phyloP scores from a whole-genome alignment of 1,140 invertebrate genomes.

The Mercenaria mercenaria region DNA sequence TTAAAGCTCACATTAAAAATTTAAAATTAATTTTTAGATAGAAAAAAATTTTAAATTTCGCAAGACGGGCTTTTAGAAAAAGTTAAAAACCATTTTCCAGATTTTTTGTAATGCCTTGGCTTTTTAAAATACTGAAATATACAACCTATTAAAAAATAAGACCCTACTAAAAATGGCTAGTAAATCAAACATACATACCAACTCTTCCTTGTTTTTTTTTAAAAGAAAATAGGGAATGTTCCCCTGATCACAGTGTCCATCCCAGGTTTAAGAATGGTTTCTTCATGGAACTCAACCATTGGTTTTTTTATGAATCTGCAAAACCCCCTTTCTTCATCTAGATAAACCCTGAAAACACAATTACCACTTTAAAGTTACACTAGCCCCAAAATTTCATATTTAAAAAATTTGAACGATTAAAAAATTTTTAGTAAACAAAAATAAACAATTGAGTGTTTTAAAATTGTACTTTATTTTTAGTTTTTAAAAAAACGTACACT shows the following conservation, averaged over 20 bases:
- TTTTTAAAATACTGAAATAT: neutral
- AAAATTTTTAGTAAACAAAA: no score
- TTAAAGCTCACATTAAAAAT: no score
- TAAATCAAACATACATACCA: conserved; percentile 90
- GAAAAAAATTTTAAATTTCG: no score
- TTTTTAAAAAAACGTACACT: no score
- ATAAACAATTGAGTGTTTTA: no score
- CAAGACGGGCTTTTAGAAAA: no score
- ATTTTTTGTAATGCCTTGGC: neutral
- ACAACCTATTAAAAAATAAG: neutral
- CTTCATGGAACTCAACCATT: conserved; percentile 93
- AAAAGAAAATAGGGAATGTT: conserved; percentile 91
- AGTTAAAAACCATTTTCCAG: no score
- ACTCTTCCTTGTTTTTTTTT: conserved; percentile 90
- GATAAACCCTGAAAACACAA: neutral
- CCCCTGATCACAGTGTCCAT: conserved; percentile 96
- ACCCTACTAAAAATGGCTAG: neutral
- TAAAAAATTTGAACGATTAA: no score
- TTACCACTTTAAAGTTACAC: no score
- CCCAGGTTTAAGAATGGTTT: conserved; percentile 90
- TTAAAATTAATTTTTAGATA: no score
- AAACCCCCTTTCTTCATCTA: conserved; percentile 93
- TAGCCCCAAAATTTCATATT: no score
- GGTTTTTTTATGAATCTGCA: conserved; percentile 96
- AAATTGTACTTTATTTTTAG: no score